Evolutionary conservation across 2,113 vertebrate genomes (phyloP).

Genomic region (Ochotona princeps): DNA sequence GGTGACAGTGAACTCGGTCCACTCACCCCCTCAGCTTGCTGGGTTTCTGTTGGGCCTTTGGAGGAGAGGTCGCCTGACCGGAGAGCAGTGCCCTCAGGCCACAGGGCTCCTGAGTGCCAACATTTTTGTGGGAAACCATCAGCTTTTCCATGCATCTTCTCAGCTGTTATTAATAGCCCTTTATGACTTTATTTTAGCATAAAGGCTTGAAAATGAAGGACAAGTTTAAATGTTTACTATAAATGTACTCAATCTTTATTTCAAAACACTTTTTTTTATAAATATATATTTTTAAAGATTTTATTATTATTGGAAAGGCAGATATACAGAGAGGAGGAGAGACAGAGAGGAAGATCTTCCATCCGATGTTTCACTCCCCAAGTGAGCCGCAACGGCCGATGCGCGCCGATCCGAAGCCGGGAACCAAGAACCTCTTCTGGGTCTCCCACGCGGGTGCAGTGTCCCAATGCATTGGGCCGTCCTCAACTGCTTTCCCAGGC

Average conservation of each 20-base stretch:
- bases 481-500: no score
- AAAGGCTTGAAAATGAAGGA: background rate
- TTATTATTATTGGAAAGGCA: no score
- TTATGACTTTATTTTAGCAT: background rate
- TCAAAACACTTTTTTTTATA: background rate
- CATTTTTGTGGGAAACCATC: background rate
- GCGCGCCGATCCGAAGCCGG: no score
- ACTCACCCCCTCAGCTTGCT: background rate
- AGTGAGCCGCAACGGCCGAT: no score
- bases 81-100: background rate
- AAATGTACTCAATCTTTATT: conserved; percentile 12
- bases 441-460: no score
- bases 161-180: background rate
- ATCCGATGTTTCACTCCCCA: no score
- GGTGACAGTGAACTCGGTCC: background rate
- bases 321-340: no score
- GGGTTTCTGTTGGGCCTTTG: background rate
- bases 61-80: background rate
- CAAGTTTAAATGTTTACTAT: background rate
- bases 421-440: no score
- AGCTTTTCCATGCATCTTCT: background rate
- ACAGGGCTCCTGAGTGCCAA: background rate
- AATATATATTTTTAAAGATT: no score
- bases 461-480: no score
- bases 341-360: no score